Evolutionary conservation across 2,113 vertebrate species (phyloP).

Genomic region (Phalacrocorax brasilianus): DNA sequence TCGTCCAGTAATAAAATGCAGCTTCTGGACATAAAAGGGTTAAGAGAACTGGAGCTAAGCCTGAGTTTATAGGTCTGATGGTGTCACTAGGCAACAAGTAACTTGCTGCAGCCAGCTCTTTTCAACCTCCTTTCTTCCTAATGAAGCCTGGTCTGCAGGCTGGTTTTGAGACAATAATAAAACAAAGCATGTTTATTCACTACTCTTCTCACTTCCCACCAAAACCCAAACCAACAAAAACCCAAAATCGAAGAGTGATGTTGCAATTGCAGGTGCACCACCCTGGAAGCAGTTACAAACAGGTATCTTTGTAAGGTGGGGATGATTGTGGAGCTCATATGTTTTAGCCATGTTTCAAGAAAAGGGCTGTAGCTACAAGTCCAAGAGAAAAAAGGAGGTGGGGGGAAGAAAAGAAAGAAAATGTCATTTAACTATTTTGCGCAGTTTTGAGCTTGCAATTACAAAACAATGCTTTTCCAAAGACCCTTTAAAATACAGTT

Average conservation of each 20-base stretch:
- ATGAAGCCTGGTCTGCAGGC: background rate
- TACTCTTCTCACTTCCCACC: background rate
- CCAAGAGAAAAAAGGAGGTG: background rate
- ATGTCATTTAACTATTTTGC: background rate
- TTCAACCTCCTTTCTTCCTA: background rate
- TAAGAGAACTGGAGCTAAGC: slow-evolving; percentile 21
- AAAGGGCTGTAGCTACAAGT: background rate
- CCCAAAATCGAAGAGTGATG: background rate
- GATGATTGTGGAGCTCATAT: background rate
- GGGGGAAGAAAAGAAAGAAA: background rate
- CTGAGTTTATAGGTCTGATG: slow-evolving; percentile 30
- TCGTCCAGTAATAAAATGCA: background rate
- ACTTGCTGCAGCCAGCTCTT: slow-evolving; percentile 41
- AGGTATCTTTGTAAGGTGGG: background rate
- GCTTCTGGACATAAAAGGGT: background rate
- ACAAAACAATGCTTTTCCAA: background rate
- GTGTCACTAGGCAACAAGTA: slow-evolving; percentile 65
- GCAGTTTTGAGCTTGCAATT: background rate
- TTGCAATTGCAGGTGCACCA: background rate
- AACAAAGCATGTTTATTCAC: background rate
- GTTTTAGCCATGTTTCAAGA: background rate
- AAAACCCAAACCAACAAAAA: background rate
- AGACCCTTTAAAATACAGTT: background rate
- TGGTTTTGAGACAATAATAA: background rate
- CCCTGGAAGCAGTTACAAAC: background rate